phyloP scores from a whole-genome alignment of 2,888 invertebrate species.

The Villa cingulata region DNA sequence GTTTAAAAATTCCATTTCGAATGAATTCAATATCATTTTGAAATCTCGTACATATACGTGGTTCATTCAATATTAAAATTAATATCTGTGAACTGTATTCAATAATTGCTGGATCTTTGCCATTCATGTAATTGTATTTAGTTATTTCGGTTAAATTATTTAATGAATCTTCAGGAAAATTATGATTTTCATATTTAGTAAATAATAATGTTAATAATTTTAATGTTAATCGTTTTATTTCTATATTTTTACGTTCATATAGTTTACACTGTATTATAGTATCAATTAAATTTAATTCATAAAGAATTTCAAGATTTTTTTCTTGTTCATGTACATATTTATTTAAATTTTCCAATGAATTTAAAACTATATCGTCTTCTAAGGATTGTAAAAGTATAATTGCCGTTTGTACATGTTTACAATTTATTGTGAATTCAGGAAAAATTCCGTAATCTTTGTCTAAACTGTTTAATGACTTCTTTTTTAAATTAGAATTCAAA shows the following conservation, averaged over 20 bases:
- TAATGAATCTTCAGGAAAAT: not conserved
- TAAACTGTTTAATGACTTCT: not conserved
- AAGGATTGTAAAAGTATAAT: conserved; percentile 3
- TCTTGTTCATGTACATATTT: conserved; percentile 5
- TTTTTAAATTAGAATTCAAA: too few species aligned
- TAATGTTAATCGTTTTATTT: conserved; percentile 10
- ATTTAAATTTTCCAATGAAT: conserved; percentile 6
- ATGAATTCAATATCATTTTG: conserved; percentile 1
- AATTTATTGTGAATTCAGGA: not conserved
- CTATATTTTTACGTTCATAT: conserved; percentile 1
- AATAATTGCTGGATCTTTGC: conserved; percentile 5
- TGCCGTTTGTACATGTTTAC: conserved; percentile 3
- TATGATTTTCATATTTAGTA: not conserved
- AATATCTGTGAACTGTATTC: conserved; percentile 9
- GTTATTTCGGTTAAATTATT: conserved; percentile 1
- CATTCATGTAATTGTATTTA: not conserved
- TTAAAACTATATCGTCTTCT: conserved; percentile 7
- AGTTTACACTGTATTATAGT: conserved; percentile 4
- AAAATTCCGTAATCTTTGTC: not conserved
- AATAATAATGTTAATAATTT: conserved; percentile 8
- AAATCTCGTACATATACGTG: conserved; percentile 3
- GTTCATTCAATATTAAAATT: conserved; percentile 5
- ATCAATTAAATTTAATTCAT: conserved; percentile 5
- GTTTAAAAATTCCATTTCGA: not conserved
- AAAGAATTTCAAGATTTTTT: conserved; percentile 1